Evolutionary conservation across 2,113 vertebrate genomes (phyloP).

Genomic region (Zootoca vivipara): DNA sequence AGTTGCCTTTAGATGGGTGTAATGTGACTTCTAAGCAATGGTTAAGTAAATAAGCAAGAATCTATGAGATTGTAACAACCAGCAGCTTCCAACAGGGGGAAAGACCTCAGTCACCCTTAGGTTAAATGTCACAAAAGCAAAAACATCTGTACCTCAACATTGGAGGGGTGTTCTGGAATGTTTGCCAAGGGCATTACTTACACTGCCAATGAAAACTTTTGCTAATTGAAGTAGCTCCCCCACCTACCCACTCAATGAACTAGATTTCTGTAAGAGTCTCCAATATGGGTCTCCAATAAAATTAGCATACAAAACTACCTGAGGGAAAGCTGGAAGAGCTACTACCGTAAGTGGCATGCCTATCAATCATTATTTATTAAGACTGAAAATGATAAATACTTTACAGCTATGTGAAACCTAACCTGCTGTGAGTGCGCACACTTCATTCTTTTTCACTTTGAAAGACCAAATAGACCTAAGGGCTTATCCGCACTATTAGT

Average conservation of each 20-base stretch:
- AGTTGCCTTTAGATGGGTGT: background rate
- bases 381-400: background rate
- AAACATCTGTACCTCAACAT: background rate
- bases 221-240: background rate
- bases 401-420: constrained; percentile 20
- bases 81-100: background rate
- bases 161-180: background rate
- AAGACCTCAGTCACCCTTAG: background rate
- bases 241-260: background rate
- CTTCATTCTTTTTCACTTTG: constrained; percentile 13
- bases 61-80: background rate
- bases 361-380: background rate
- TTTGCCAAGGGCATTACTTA: background rate
- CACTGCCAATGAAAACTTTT: background rate
- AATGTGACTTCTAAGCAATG: background rate
- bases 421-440: background rate
- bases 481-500: background rate
- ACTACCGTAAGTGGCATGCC: background rate
- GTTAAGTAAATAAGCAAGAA: background rate
- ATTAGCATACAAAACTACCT: background rate
- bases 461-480: background rate
- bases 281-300: background rate
- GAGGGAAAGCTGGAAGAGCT: background rate
- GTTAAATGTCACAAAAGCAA: background rate
- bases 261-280: background rate